These are phyloP conservation scores for Maccullochella peelii DNA, from an alignment of 2,113 vertebrate species.

Conservation along the genomic window DNA sequence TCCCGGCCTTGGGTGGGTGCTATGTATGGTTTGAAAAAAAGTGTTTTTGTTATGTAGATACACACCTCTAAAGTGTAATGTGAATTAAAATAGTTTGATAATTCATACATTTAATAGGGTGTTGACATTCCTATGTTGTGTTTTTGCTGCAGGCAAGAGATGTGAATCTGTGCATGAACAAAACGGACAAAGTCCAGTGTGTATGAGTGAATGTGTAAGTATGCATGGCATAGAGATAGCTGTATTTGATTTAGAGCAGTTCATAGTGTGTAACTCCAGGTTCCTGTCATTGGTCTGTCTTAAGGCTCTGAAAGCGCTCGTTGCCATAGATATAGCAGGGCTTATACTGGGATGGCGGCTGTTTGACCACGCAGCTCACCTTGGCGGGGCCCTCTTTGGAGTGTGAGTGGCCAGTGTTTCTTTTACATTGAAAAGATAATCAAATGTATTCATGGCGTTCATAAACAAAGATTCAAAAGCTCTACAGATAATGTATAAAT, in stretches of 20 bases:
- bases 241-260: not conserved
- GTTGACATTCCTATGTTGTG: conserved; percentile 8
- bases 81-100: not conserved
- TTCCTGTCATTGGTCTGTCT: conserved; percentile 14
- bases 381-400: conserved; percentile 96
- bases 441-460: not conserved
- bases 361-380: conserved; percentile 97
- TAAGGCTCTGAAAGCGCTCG: conserved; percentile 93
- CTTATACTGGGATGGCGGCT: conserved; percentile 93
- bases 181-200: conserved; percentile 39
- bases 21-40: not conserved
- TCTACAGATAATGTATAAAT: not conserved
- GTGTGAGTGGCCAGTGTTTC: conserved; percentile 86
- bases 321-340: conserved; percentile 91
- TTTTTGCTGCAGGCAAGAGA: conserved; percentile 50
- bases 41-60: not conserved
- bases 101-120: not conserved
- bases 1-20: not conserved
- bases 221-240: not conserved
- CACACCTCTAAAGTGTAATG: not conserved
- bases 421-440: not conserved
- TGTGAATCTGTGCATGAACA: conserved; percentile 55
- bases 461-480: not conserved
- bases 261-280: not conserved
- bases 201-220: conserved; percentile 59